Base-by-base conservation (phyloP, 2,797 vertebrate species). In the Microtus obscurus region DNA sequence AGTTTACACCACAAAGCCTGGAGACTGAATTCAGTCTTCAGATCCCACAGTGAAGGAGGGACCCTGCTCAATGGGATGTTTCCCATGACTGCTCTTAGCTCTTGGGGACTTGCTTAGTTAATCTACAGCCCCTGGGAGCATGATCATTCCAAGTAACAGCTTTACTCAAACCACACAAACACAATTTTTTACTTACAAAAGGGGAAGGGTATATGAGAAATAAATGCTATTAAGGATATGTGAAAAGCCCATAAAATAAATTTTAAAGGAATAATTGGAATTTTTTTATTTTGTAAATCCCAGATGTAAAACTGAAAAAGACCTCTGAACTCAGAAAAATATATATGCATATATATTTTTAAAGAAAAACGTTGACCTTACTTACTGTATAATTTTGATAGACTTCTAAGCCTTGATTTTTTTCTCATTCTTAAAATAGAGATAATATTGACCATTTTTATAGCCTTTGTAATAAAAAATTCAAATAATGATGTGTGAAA, bases 281-380 rank as follows among this genome's bases (percentile, higher is more conserved):
- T 92, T 88, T 65, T 96, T 95, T 56, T 29, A 63, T 80, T 96
- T 92, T 81, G 29, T 17, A 65, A 82, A 45, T 85, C 77, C 1
- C 8, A 85, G n/a, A 23, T 90, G 3, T 74, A 74, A 40, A 71
- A 74, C 65, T 56, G 29, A 51, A 80, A 95, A 87, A 81, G 3
- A 73, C 77, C 34, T 89, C 48, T 77, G 43, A 90, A 96, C 12
- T 90, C 17, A 40, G 17, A n/a, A 89, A 65, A 71, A 94, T 9
- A 63, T 59, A 79, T 40, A 51, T 37, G 23, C 8, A 59, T 8
- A 61, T 61, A 61, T 29, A 29, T 63, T 16, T 85, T 83, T 91
- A 81, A 83, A 92, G 87, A 13, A 17, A 48, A 82, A 37, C 53
- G 8, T 4, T 40, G 4, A 16, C n/a, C n/a, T 94, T 92, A n/a